Percentiles rank a stretch among this genome's conserved stretches.
These are phyloP conservation scores for Trichopoda pennipes DNA, from an alignment of 2,888 invertebrate genomes.

Conservation along the genomic window DNA sequence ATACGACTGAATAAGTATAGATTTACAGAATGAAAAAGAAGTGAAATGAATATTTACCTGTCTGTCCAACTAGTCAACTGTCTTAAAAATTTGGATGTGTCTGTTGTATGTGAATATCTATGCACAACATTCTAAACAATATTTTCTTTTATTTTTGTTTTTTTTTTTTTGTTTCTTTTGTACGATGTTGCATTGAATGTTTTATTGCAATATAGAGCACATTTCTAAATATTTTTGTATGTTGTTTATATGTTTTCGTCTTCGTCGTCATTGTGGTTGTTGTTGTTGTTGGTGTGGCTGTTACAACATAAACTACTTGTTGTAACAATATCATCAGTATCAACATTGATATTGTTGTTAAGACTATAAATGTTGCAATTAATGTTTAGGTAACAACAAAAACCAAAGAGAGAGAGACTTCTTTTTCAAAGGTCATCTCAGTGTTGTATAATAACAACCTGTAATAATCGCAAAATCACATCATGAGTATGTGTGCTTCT, in stretches of 20 bases:
- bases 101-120: neutral
- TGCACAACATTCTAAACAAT: conserved; percentile 14
- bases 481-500: conserved; percentile 43
- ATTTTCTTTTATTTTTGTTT: too few species aligned
- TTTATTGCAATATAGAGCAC: conserved; percentile 55
- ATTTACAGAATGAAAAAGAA: conserved; percentile 33
- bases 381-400: neutral
- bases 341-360: conserved; percentile 49
- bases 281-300: conserved; percentile 37
- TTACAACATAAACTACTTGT: conserved; percentile 63
- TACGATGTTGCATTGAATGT: conserved; percentile 25
- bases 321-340: conserved; percentile 58
- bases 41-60: conserved; percentile 39
- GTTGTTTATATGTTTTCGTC: conserved; percentile 2
- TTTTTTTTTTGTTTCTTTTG: neutral
- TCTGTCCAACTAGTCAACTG: conserved; percentile 50
- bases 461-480: conserved; percentile 58
- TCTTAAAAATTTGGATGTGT: conserved; percentile 19
- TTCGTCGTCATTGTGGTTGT: conserved; percentile 4
- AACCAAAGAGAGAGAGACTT: conserved; percentile 5
- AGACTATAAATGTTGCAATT: conserved; percentile 28
- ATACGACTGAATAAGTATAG: conserved; percentile 27
- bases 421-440: conserved; percentile 62
- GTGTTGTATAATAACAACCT: conserved; percentile 63
- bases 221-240: conserved; percentile 52